Base-by-base conservation (phyloP, 30 jellyfish, hydroid and myxozoan species). In the Aurelia aurita complex sp. Pacific region DNA sequence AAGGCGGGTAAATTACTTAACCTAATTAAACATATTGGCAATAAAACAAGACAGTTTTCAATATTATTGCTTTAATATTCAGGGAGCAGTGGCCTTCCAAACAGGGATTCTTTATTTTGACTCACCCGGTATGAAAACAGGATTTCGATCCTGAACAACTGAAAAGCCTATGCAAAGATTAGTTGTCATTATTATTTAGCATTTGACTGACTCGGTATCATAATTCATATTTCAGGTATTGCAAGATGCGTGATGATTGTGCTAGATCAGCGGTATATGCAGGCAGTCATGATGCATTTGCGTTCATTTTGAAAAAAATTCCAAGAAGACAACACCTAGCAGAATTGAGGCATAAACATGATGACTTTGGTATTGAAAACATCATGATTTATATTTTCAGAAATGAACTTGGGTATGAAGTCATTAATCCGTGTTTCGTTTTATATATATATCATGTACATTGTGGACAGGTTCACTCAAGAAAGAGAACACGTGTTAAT, bases 241-340 rank as follows among this genome's bases (percentile, higher is more conserved):
- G 95, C 59, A 43, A 69, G 51, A 86, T 77, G 89, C 85, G 74
- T 1, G 89, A 77, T 69, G 38, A 72, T 55, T 86, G 95, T 36
- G 81, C 87, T 10, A 60, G 80, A 34, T 40, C 69, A 16, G 74
- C 74, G 33, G 70, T 80, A 68, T 86, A 86, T 40, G 35, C 13
- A 8, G 95, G 95, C 66, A 86, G 89, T 53, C 95, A 86, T 73
- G 95, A 86, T 46, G 85, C 95, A 1, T 86, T 86, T 46, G 95
- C 85, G 0, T 86, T 86, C 55, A 64, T 69, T 15, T 75, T 76
- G 73, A 86, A 71, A 54, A 59, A 68, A 38, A 55, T 16, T 69
- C 85, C 85, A 68, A 23, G 51, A 17, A 40, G 36, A 38, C 42
- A 69, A 23, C 80, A 76, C 57, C 50, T 86, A 2, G 85, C 81